Percentiles rank a stretch among this genome's conserved stretches.
Conservation (phyloP, 2,888 invertebrate genomes). For the Trisateles emortualis region DNA sequence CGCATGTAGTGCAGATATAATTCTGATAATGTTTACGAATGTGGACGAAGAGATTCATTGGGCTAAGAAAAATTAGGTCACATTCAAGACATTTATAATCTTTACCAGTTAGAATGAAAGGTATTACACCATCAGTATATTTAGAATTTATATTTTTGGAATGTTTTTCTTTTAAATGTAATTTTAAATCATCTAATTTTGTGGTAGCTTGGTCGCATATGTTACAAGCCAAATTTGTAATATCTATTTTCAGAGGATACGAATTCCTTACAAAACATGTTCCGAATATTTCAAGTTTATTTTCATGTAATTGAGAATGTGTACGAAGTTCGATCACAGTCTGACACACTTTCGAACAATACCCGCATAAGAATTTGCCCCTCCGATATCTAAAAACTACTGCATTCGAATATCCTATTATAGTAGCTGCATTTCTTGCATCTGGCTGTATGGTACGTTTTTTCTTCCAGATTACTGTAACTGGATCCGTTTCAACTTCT, state of each 20-base stretch:
- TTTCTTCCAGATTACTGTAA: conserved; percentile 59
- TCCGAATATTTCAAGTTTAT: conserved; percentile 59
- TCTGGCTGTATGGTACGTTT: conserved; percentile 58
- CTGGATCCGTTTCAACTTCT: conserved; percentile 21
- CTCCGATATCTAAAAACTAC: conserved; percentile 68
- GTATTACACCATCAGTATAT: conserved; percentile 65
- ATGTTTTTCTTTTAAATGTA: conserved; percentile 60
- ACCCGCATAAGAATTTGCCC: conserved; percentile 72
- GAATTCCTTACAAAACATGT: conserved; percentile 57
- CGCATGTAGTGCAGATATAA: conserved; percentile 77
- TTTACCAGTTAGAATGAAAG: conserved; percentile 62
- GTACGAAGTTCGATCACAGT: conserved; percentile 57
- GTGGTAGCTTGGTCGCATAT: conserved; percentile 52
- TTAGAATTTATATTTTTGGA: conserved; percentile 47
- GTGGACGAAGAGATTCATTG: conserved; percentile 65
- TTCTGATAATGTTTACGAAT: conserved; percentile 80
- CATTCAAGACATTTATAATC: conserved; percentile 66
- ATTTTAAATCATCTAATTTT: conserved; percentile 56
- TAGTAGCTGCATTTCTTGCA: conserved; percentile 66
- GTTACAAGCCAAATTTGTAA: conserved; percentile 61
- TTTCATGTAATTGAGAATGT: conserved; percentile 55
- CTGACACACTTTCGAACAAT: conserved; percentile 58
- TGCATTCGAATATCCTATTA: conserved; percentile 69
- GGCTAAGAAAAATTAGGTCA: conserved; percentile 52
- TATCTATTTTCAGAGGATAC: conserved; percentile 70